Evolutionary conservation across 2,797 vertebrate species (phyloP).

Genomic region (Sebastes nivosus): DNA sequence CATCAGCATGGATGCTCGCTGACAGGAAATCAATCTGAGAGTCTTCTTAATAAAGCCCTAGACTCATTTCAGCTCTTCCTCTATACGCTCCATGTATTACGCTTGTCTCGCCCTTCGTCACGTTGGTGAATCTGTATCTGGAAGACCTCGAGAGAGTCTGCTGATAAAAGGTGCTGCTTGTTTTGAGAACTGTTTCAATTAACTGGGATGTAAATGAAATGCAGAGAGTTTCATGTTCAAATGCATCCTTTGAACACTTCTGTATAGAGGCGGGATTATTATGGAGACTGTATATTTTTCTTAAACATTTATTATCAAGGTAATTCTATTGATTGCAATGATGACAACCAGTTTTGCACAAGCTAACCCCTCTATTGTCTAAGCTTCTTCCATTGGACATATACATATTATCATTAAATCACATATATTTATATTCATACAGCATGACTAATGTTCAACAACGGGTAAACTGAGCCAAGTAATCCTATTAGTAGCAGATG

Average conservation of each 20-base stretch:
- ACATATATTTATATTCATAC: slow-evolving; percentile 23
- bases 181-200: slow-evolving; percentile 23
- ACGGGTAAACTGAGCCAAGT: slow-evolving; percentile 25
- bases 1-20: slow-evolving; percentile 61
- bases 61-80: slow-evolving; percentile 66
- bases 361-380: background rate
- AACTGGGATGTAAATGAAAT: slow-evolving; percentile 10
- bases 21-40: slow-evolving; percentile 84
- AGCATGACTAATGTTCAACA: slow-evolving; percentile 10
- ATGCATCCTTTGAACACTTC: background rate
- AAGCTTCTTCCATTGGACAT: background rate
- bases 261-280: background rate
- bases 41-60: slow-evolving; percentile 82
- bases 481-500: slow-evolving; percentile 48
- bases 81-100: slow-evolving; percentile 15
- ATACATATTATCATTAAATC: slow-evolving; percentile 3
- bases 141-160: slow-evolving; percentile 14
- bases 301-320: background rate
- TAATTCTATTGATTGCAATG: background rate
- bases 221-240: background rate
- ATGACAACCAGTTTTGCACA: background rate
- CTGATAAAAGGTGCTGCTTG: background rate
- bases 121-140: slow-evolving; percentile 14
- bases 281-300: background rate
- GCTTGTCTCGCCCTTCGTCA: slow-evolving; percentile 21